Percentiles rank a stretch among this genome's conserved stretches.
Evolutionary conservation across 2,888 invertebrate genomes (phyloP).

Genomic region (Oligia fasciuncula): DNA sequence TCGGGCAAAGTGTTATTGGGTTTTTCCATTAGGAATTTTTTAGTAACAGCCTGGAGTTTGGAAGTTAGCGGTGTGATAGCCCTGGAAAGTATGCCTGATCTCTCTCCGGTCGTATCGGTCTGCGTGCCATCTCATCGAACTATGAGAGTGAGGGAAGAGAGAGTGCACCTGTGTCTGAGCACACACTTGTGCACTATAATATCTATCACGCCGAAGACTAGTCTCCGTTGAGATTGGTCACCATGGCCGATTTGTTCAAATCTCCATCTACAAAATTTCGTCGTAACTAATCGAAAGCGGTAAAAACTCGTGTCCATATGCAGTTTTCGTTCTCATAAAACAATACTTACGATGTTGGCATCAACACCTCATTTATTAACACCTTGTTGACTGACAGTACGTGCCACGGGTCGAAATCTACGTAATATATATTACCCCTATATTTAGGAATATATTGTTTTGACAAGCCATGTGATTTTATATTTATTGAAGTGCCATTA

Average conservation of each 20-base stretch:
- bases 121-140: no score
- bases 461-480: constrained; percentile 45
- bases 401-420: constrained; percentile 27
- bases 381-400: constrained; percentile 35
- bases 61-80: no score
- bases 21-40: no score
- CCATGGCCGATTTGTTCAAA: neutral
- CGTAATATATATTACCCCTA: constrained; percentile 16
- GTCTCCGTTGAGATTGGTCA: no score
- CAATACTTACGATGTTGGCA: constrained; percentile 54
- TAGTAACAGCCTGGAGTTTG: no score
- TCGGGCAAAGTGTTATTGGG: no score
- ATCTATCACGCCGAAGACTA: no score
- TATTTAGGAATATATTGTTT: constrained; percentile 31
- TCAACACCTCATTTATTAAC: constrained; percentile 31
- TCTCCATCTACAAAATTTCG: neutral
- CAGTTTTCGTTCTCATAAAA: neutral
- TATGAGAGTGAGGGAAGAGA: no score
- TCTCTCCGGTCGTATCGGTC: no score
- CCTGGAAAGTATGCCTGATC: no score
- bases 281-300: neutral
- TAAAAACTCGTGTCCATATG: neutral
- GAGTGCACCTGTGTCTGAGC: no score
- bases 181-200: no score
- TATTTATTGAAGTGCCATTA: constrained; percentile 3